These are phyloP conservation scores for Grammomys dolichurus DNA, from an alignment of 2,113 vertebrate genomes.

Conservation along the genomic window DNA sequence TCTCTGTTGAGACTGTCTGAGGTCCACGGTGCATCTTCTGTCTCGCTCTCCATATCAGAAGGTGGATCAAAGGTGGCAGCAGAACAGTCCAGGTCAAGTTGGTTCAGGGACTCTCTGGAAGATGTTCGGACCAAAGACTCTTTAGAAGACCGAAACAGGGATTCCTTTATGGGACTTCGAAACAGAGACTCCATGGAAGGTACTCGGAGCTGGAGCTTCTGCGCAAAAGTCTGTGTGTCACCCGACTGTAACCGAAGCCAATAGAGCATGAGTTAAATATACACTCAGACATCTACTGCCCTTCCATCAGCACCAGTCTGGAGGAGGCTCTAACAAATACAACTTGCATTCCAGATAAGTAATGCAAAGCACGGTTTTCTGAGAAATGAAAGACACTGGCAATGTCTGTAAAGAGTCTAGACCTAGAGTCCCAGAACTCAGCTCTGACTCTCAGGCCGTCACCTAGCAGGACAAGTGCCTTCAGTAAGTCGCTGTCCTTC, in stretches of 20 bases:
- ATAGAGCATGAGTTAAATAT: constrained; percentile 20
- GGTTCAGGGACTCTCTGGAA: constrained; percentile 94
- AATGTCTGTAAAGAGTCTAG: not conserved
- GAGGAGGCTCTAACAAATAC: constrained; percentile 25
- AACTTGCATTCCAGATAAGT: not conserved
- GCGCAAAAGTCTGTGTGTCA: constrained; percentile 92
- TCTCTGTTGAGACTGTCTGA: constrained; percentile 91
- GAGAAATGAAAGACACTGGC: not conserved
- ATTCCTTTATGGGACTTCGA: constrained; percentile 92
- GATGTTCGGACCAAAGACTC: constrained; percentile 92
- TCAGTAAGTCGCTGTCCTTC: constrained; percentile 13
- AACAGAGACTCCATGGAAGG: constrained; percentile 96
- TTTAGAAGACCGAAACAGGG: constrained; percentile 92
- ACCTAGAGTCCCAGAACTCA: not conserved
- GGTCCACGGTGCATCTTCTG: constrained; percentile 90
- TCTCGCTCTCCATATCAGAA: constrained; percentile 96
- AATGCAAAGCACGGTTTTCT: not conserved
- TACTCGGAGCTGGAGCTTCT: constrained; percentile 95
- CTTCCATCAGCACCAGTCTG: not conserved
- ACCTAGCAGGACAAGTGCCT: not conserved
- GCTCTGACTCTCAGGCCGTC: not conserved
- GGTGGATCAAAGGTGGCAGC: constrained; percentile 90
- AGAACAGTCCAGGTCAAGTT: constrained; percentile 87
- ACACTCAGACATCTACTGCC: not conserved
- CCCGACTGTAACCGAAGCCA: constrained; percentile 86